Base-by-base conservation (phyloP, 2,113 vertebrate genomes). In the Nothocercus nigrocapillus region DNA sequence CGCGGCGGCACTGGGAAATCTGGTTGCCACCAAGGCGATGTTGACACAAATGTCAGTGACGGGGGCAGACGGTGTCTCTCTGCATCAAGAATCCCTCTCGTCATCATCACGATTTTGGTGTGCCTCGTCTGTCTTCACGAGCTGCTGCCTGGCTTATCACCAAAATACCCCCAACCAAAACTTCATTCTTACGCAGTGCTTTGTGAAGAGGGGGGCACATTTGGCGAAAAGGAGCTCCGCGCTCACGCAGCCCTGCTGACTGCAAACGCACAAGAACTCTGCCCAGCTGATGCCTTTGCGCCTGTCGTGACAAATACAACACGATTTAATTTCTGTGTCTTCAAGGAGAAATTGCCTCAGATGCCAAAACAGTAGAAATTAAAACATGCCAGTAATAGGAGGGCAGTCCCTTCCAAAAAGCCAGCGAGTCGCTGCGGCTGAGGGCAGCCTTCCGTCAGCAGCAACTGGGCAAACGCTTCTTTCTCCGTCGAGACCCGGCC, bases 11-110 rank as follows among this genome's bases (percentile, higher is more conserved):
- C 90, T 81, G 86, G 90, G 74, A 61, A 89, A 92, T 92, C 49
- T 93, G 89, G 95, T 95, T 84, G 79, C 67, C 10, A 1, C 77
- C 95, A 92, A 94, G 82, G 68, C 0, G 0, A 34, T 88, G 93
- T 93, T 91, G 96, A 94, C 94, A 96, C 62, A 93, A 85, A 82
- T 62, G 86, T 85, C 84, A 82, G 72, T 82, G 64, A 86, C 79
- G 27, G 53, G 89, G 89, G 75, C 74, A 79, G 53, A 51, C 49
- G 44, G 0, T 69, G 85, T 49, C 63, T 0, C 58, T 82, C 73
- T 73, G 88, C 70, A 81, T 80, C 63, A 78, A 69, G 59, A 53
- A 76, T 81, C 58, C 59, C 45, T 88, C 95, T 19, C 45, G 44
- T 83, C 53, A 85, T 95, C 86, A 49, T 64, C 53, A 78, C 85